Evolutionary conservation across 2,888 invertebrate genomes (phyloP).

Genomic region (Coenonympha arcania): DNA sequence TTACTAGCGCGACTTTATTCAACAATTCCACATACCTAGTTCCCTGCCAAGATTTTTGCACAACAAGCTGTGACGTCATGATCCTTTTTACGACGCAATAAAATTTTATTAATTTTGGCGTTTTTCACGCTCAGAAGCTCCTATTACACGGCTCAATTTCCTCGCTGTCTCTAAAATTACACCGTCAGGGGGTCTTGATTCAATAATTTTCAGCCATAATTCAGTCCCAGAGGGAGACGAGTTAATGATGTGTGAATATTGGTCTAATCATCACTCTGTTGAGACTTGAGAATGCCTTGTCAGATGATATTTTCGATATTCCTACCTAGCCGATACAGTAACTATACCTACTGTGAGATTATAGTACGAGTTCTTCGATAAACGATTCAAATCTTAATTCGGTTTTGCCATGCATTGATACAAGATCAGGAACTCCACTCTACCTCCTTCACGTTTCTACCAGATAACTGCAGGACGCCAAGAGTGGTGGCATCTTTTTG

Average conservation of each 20-base stretch:
- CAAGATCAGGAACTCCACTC: no score
- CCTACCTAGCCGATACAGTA: no score
- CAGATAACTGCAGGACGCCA: no score
- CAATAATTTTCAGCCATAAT: slow-evolving; percentile 1
- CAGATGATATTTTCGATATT: not conserved
- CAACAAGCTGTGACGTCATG: not conserved
- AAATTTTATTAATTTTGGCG: not conserved
- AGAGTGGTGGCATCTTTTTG: no score
- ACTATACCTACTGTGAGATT: no score
- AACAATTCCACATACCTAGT: no score
- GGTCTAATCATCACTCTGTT: not conserved
- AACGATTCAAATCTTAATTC: no score
- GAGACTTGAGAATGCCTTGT: not conserved
- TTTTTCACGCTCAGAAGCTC: not conserved
- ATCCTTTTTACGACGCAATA: not conserved
- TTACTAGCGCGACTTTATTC: no score
- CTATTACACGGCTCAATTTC: slow-evolving; percentile 1
- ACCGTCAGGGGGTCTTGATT: not conserved
- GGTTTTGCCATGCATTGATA: no score
- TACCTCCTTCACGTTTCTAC: no score
- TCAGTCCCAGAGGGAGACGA: not conserved
- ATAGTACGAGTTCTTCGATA: no score
- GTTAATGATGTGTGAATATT: slow-evolving; percentile 6
- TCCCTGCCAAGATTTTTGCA: no score
- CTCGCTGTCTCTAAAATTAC: not conserved